A percentile compares a stretch with the other conserved stretches of the same genome.
Conservation (phyloP, 2,113 vertebrate genomes). For the Chaetura pelagica region DNA sequence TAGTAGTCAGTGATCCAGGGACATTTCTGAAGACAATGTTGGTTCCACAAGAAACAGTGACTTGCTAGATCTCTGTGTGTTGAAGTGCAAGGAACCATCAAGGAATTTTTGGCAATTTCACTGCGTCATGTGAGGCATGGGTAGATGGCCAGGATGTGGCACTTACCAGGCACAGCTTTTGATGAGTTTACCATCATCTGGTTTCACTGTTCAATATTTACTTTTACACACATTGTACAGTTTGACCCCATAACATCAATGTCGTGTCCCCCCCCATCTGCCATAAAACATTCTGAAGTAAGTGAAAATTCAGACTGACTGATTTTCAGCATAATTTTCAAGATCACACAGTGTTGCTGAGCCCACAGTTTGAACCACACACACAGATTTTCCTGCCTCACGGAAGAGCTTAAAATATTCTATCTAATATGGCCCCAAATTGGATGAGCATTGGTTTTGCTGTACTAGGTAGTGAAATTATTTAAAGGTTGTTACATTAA, state of each 20-base stretch:
- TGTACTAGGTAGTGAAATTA: background rate
- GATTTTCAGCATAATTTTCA: background rate
- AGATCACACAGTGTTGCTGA: background rate
- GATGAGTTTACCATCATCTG: background rate
- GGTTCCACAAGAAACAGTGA: background rate
- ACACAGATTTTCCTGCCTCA: background rate
- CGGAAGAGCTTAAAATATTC: background rate
- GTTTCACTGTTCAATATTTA: background rate
- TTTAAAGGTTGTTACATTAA: background rate
- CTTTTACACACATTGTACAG: background rate
- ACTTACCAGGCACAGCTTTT: background rate
- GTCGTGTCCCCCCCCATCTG: background rate
- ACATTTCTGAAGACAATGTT: background rate
- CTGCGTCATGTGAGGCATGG: background rate
- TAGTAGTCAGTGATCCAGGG: background rate
- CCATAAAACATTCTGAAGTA: background rate
- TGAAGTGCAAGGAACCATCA: background rate
- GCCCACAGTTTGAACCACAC: background rate
- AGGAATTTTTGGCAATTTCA: background rate
- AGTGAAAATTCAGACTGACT: background rate
- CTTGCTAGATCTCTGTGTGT: background rate
- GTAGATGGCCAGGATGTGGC: background rate
- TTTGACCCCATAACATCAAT: background rate
- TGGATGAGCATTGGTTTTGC: background rate
- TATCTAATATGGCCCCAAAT: background rate